A percentile compares a stretch with the other conserved stretches of the same genome.
phyloP scores from a whole-genome alignment of 2,113 vertebrate species.

The Myodes glareolus region DNA sequence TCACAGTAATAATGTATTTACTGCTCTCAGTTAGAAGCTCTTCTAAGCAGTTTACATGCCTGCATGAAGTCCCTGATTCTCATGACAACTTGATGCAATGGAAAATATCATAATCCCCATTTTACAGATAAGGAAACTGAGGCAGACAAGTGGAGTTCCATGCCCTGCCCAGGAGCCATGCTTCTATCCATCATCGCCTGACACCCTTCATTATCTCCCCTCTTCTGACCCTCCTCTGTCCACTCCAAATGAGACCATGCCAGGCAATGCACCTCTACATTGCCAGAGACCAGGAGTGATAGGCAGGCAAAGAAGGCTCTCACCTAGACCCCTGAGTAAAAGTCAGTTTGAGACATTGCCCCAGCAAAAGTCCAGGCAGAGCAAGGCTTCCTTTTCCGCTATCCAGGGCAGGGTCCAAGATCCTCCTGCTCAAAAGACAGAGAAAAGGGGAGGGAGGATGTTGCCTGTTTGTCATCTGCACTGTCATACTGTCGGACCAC shows the following conservation, averaged over 20 bases:
- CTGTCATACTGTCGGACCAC: neutral
- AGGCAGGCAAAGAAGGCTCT: neutral
- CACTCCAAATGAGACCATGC: neutral
- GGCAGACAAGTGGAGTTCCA: neutral
- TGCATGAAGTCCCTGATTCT: neutral
- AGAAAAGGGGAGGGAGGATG: neutral
- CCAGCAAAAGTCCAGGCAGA: too few relatives aligned
- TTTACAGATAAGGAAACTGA: neutral
- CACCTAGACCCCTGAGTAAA: neutral
- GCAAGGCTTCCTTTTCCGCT: neutral
- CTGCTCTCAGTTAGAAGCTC: neutral
- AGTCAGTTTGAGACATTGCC: neutral
- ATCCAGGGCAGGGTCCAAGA: neutral
- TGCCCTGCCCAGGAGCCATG: too few relatives aligned
- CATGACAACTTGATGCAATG: too few relatives aligned
- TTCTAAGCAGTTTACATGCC: neutral
- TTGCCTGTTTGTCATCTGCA: neutral
- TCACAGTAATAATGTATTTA: too few relatives aligned
- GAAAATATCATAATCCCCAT: neutral
- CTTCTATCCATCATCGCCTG: neutral
- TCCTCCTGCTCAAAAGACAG: neutral
- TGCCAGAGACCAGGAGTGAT: neutral
- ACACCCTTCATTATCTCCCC: accelerated
- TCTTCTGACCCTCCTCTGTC: neutral
- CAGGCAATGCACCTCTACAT: accelerated